Conservation (phyloP, 2,888 invertebrate genomes). For the Epsilonema sp. region DNA sequence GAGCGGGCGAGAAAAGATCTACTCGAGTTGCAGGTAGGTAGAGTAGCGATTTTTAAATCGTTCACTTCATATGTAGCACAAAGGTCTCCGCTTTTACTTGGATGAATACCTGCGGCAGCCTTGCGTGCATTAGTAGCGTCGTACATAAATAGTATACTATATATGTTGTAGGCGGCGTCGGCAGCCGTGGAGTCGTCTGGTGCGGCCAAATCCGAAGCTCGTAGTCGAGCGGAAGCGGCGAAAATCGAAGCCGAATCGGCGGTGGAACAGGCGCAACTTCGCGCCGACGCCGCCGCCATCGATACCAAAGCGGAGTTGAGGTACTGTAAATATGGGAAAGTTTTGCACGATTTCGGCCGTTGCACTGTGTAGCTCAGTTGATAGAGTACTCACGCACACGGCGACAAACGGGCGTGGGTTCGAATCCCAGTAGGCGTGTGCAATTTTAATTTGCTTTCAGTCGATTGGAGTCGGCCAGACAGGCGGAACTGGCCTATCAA, state of each 20-base stretch:
- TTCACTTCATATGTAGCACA: too few species aligned
- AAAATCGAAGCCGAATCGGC: conserved; percentile 32
- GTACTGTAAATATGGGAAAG: too few species aligned
- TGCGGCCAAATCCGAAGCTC: conserved; percentile 33
- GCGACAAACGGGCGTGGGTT: too few species aligned
- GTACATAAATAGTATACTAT: too few species aligned
- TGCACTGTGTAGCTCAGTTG: too few species aligned
- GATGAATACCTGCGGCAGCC: too few species aligned
- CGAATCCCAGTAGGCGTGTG: too few species aligned
- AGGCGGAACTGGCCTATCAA: conserved; percentile 33
- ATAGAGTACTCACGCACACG: too few species aligned
- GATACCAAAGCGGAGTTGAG: conserved; percentile 28
- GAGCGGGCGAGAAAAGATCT: conserved; percentile 33
- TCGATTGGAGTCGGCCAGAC: conserved; percentile 20
- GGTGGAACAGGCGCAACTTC: conserved; percentile 35
- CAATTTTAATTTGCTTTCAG: too few species aligned
- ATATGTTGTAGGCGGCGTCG: conserved; percentile 29
- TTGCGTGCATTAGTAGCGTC: neutral
- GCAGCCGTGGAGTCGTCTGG: conserved; percentile 15
- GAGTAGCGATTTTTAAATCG: too few species aligned
- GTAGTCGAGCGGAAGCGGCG: conserved; percentile 34
- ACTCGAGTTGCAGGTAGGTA: conserved; percentile 30
- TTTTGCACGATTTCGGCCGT: too few species aligned
- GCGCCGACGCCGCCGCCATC: conserved; percentile 34
- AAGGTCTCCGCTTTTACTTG: too few species aligned